Percentiles rank a stretch among this genome's conserved stretches.
These are phyloP conservation scores for Paraescarpia echinospica DNA, from an alignment of 1,140 invertebrate genomes.

Conservation along the genomic window DNA sequence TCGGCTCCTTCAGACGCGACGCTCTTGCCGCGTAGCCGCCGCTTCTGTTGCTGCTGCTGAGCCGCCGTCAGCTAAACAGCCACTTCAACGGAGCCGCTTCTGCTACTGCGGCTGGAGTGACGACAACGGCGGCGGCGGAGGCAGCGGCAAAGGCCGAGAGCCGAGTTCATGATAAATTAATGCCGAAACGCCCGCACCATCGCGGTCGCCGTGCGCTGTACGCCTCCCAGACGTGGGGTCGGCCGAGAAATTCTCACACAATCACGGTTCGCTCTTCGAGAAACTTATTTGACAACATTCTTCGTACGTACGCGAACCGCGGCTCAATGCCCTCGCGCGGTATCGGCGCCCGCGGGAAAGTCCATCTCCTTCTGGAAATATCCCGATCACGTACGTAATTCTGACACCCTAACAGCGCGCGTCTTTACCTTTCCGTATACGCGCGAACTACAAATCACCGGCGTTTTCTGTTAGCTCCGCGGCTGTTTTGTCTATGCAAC, in stretches of 20 bases:
- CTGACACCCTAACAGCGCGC: not conserved
- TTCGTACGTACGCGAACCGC: not conserved
- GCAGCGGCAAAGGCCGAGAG: not conserved
- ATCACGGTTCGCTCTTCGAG: not conserved
- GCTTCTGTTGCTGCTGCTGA: not conserved
- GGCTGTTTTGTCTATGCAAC: not conserved
- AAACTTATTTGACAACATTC: not conserved
- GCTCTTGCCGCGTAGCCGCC: not conserved
- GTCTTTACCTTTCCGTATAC: not conserved
- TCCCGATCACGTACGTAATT: not conserved
- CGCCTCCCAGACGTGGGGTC: not conserved
- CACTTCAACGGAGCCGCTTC: constrained; percentile 1
- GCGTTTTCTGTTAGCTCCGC: not conserved
- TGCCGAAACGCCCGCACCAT: not conserved
- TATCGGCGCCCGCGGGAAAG: not conserved
- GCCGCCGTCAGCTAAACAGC: not conserved
- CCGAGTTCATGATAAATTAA: constrained; percentile 6
- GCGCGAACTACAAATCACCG: not conserved
- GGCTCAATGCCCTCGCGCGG: too few species aligned
- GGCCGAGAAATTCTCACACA: not conserved
- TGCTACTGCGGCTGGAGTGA: not conserved
- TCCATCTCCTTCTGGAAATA: not conserved
- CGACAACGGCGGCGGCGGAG: not conserved
- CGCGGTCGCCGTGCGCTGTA: not conserved
- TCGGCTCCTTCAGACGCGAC: constrained; percentile 1